A percentile compares a stretch with the other conserved stretches of the same genome.
Evolutionary conservation across 2,888 invertebrate species (phyloP).

Genomic region (Drosophila limbata): DNA sequence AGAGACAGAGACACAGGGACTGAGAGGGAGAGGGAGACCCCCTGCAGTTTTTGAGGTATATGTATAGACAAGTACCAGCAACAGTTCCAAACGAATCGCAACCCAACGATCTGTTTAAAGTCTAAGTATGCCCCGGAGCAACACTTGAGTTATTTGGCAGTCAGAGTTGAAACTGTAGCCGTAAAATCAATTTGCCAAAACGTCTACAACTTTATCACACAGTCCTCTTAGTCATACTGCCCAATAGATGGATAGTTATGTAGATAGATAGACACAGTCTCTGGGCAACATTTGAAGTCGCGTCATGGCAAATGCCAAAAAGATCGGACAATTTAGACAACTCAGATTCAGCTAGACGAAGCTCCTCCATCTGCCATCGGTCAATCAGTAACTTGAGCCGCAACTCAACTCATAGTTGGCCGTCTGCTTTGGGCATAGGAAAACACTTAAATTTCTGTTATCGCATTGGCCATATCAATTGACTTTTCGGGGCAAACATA

Average conservation of each 20-base stretch:
- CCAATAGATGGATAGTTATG: constrained; percentile 16
- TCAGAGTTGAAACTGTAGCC: constrained; percentile 65
- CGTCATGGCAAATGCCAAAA: constrained; percentile 63
- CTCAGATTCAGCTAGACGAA: constrained; percentile 37
- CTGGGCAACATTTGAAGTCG: constrained; percentile 6
- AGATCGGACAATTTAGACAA: constrained; percentile 19
- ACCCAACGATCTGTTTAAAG: constrained; percentile 76
- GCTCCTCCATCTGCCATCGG: constrained; percentile 55
- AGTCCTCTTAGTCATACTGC: constrained; percentile 54
- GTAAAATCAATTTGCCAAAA: constrained; percentile 83
- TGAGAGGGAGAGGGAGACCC: constrained; percentile 11
- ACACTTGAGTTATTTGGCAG: constrained; percentile 73
- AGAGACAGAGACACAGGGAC: constrained; percentile 16
- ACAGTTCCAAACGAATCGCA: constrained; percentile 51
- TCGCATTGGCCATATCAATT: constrained; percentile 75
- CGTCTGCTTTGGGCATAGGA: constrained; percentile 45
- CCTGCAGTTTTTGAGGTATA: constrained; percentile 26
- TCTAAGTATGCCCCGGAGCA: constrained; percentile 75
- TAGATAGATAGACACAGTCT: constrained; percentile 25
- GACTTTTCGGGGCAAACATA: constrained; percentile 74
- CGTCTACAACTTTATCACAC: constrained; percentile 82
- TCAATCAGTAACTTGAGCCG: constrained; percentile 45
- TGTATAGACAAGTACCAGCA: constrained; percentile 1
- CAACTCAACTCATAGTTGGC: constrained; percentile 38
- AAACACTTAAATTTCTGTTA: constrained; percentile 73